phyloP scores from a whole-genome alignment of 2,888 invertebrate species.

The Aphrophora alni region DNA sequence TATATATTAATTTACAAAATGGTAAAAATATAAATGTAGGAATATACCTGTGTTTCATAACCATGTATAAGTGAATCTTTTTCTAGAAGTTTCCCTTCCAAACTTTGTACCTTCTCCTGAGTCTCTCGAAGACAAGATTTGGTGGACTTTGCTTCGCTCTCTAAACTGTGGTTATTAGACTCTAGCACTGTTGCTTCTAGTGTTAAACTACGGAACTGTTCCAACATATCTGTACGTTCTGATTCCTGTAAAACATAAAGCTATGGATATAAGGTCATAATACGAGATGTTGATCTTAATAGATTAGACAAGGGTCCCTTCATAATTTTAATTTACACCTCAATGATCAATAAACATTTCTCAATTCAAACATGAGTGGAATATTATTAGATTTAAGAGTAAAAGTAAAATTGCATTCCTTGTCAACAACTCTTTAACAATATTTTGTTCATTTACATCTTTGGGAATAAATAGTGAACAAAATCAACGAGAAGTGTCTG shows the following conservation, averaged over 20 bases:
- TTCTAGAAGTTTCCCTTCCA: constrained; percentile 68
- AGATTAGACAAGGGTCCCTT: not conserved
- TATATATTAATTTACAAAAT: no score
- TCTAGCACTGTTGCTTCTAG: constrained; percentile 79
- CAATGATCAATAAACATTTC: no score
- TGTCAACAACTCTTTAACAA: no score
- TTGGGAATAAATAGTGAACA: no score
- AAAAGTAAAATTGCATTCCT: no score
- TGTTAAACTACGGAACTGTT: constrained; percentile 78
- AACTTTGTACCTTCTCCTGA: constrained; percentile 65
- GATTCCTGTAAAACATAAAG: constrained; percentile 65
- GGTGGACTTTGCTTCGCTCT: constrained; percentile 76
- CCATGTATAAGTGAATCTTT: constrained; percentile 62
- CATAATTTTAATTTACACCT: not conserved
- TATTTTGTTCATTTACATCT: no score
- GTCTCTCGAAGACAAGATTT: constrained; percentile 65
- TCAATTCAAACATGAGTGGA: no score
- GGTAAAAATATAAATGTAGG: not conserved
- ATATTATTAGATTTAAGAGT: no score
- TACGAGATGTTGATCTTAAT: not conserved
- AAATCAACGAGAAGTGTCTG: no score
- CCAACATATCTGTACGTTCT: constrained; percentile 80
- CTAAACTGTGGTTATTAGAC: constrained; percentile 79
- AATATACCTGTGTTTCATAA: constrained; percentile 65
- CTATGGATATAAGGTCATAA: no score